These are phyloP conservation scores for Gadopsis bispinosus DNA, from an alignment of 2,797 vertebrate species.

Conservation along the genomic window DNA sequence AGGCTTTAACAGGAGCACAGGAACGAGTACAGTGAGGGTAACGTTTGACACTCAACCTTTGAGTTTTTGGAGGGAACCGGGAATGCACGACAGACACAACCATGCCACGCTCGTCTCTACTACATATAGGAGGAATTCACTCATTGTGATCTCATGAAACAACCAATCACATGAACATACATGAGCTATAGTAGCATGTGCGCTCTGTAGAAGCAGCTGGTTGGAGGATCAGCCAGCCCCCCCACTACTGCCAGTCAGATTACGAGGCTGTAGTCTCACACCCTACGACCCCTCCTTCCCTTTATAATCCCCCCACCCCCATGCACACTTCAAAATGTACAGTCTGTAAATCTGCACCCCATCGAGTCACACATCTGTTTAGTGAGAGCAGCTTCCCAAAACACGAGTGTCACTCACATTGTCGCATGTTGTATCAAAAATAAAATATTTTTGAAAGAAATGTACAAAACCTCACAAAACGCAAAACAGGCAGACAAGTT, in stretches of 20 bases:
- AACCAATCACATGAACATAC: constrained; percentile 45
- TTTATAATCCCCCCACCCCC: background rate
- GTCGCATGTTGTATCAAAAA: background rate
- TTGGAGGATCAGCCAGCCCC: constrained; percentile 70
- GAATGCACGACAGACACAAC: background rate
- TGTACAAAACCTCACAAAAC: background rate
- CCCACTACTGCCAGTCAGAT: constrained; percentile 69
- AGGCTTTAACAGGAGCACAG: background rate
- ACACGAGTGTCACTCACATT: background rate
- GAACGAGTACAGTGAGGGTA: background rate
- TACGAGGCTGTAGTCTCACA: constrained; percentile 66
- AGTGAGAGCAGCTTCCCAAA: constrained; percentile 44
- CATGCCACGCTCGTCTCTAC: background rate
- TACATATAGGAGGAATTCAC: constrained; percentile 28
- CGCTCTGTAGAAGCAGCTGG: constrained; percentile 72
- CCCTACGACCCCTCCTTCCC: constrained; percentile 40
- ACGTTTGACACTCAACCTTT: constrained; percentile 24
- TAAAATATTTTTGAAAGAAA: background rate
- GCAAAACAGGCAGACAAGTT: constrained; percentile 26
- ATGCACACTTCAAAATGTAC: constrained; percentile 60
- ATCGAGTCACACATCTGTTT: constrained; percentile 74
- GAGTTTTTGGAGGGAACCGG: constrained; percentile 9
- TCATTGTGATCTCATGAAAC: constrained; percentile 30
- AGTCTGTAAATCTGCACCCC: constrained; percentile 76
- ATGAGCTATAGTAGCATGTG: constrained; percentile 33